Percentiles rank a stretch among this genome's conserved stretches.
Evolutionary conservation across 2,797 vertebrate species (phyloP).

Genomic region (Hippocampus kuda): DNA sequence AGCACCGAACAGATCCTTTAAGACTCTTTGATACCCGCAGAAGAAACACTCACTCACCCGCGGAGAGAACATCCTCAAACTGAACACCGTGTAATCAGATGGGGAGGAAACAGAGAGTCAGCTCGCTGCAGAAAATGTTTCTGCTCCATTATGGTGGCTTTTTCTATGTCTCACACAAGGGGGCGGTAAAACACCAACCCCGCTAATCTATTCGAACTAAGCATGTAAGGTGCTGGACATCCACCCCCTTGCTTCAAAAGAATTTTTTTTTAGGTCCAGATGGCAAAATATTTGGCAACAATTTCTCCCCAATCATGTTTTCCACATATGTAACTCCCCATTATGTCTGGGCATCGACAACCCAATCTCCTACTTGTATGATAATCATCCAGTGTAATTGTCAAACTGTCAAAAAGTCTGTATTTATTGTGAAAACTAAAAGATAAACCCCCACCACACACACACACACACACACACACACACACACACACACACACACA

Average conservation of each 20-base stretch:
- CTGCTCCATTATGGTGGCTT: not conserved
- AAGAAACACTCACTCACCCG: conserved; percentile 15
- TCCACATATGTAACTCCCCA: not conserved
- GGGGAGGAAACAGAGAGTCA: not conserved
- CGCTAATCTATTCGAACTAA: not conserved
- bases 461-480: not conserved
- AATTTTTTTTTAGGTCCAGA: not conserved
- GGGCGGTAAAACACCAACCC: conserved; percentile 42
- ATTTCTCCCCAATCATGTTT: not conserved
- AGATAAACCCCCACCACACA: conserved; percentile 9
- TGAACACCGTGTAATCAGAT: conserved; percentile 6
- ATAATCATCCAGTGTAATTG: conserved; percentile 32
- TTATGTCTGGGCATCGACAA: not conserved
- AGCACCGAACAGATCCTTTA: conserved; percentile 89
- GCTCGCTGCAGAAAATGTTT: not conserved
- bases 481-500: not conserved
- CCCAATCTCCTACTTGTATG: conserved; percentile 27
- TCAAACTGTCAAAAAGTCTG: conserved; percentile 38
- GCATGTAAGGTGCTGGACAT: conserved; percentile 2
- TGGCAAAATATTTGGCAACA: not conserved
- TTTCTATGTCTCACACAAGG: conserved; percentile 32
- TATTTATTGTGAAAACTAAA: conserved; percentile 59
- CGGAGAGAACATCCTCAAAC: conserved; percentile 23
- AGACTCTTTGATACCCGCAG: conserved; percentile 40
- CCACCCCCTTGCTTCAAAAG: not conserved